Percentiles rank a stretch among this genome's conserved stretches.
Conservation (phyloP, 1,140 invertebrate species). For the Achatina immaculata region DNA sequence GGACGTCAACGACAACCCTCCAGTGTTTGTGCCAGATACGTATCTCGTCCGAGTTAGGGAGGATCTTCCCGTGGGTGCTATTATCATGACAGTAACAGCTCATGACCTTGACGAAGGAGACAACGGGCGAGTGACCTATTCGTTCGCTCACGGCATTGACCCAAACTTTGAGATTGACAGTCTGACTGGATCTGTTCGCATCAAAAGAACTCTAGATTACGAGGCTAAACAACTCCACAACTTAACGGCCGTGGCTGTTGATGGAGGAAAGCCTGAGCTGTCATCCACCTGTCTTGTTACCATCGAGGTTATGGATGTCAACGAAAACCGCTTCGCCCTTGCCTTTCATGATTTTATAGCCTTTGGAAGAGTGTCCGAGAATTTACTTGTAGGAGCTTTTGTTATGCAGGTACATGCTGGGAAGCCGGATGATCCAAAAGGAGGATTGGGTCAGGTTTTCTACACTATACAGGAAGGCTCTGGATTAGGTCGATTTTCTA, state of each 20-base stretch:
- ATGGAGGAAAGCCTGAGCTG: conserved; percentile 74
- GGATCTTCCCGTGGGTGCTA: conserved; percentile 88
- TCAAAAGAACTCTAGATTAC: conserved; percentile 83
- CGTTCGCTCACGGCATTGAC: conserved; percentile 77
- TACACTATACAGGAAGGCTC: conserved; percentile 91
- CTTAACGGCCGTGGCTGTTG: conserved; percentile 85
- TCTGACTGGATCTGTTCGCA: conserved; percentile 85
- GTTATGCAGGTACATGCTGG: conserved; percentile 79
- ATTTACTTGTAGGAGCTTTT: conserved; percentile 81
- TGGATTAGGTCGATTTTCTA: conserved; percentile 90
- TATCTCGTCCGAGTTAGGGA: conserved; percentile 88
- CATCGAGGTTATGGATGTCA: conserved; percentile 92
- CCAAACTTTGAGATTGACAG: conserved; percentile 82
- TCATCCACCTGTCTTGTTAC: conserved; percentile 68
- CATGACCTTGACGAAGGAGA: conserved; percentile 87
- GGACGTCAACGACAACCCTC: conserved; percentile 69
- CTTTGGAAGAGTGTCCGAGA: conserved; percentile 74
- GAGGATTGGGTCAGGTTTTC: conserved; percentile 76
- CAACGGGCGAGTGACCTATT: conserved; percentile 82
- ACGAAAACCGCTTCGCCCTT: conserved; percentile 89
- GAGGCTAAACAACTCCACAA: conserved; percentile 89
- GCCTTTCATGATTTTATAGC: conserved; percentile 82
- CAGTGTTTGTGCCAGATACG: conserved; percentile 71
- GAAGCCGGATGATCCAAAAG: conserved; percentile 77
- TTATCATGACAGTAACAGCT: conserved; percentile 87